phyloP scores from a whole-genome alignment of 2,888 invertebrate species.

The Tubulanus polymorphus region DNA sequence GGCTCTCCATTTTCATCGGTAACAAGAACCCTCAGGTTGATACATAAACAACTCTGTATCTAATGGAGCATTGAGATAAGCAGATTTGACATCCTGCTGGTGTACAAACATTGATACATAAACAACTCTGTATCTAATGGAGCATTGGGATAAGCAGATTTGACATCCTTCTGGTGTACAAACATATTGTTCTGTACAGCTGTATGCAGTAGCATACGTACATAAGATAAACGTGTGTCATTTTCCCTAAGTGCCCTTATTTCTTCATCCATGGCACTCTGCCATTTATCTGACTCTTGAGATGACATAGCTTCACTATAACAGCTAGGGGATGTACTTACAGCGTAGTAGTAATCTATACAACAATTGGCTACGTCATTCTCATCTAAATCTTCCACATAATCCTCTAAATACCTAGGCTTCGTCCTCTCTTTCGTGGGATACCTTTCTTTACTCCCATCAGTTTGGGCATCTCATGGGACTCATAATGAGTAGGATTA shows the following conservation, averaged over 20 bases:
- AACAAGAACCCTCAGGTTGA: constrained; percentile 18
- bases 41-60: constrained; percentile 22
- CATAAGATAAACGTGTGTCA: constrained; percentile 13
- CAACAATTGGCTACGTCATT: constrained; percentile 18
- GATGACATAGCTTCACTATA: background rate
- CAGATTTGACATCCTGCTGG: constrained; percentile 21
- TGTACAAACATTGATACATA: constrained; percentile 20
- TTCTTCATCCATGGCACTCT: background rate
- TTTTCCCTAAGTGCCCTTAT: background rate
- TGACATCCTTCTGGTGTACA: constrained; percentile 22
- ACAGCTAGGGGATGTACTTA: background rate
- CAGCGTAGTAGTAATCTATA: background rate
- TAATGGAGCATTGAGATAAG: constrained; percentile 22
- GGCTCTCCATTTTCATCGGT: constrained; percentile 3
- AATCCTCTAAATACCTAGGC: constrained; percentile 15
- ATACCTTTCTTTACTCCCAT: too few species aligned
- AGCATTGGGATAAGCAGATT: constrained; percentile 22
- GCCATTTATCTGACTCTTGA: background rate
- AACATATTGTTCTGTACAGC: constrained; percentile 18
- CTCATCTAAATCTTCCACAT: constrained; percentile 10
- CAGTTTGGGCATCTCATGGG: too few species aligned
- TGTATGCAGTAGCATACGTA: constrained; percentile 18
- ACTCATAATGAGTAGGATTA: too few species aligned
- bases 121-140: constrained; percentile 22
- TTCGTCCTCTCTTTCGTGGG: constrained; percentile 1